Evolutionary conservation across 1,140 invertebrate genomes (phyloP), one percentile per base, ranked within the genome.

Genomic region (Atopsyche davidsoni): DNA sequence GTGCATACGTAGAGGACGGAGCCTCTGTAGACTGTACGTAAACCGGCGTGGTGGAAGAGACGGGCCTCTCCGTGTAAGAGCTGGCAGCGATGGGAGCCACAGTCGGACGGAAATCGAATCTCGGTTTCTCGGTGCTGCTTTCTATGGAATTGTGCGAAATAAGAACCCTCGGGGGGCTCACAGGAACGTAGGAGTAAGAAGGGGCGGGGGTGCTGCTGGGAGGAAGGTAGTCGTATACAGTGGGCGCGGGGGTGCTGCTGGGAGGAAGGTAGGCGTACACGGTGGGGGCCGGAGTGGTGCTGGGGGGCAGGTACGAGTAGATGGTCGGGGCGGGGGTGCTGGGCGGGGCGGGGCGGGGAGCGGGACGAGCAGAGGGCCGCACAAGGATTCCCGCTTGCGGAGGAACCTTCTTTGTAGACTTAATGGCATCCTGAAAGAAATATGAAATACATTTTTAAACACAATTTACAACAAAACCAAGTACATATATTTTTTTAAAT

Each of bases 391-490:
- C 84, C 46, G 76, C 75, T 53, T 80, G 78, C 0, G 81, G 75
- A 1, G 83, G 80, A 3, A 75, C 77, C 17, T 80, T 75, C 62
- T 87, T 87, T n/a, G 82, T 79, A 38, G 81, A 73, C 51, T 81
- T 76, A 1, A 87, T 69, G 14, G 85, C 84, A 28, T 85, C 78
- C 61, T 81, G 57, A 28, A 64, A 59, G n/a, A 39, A 42, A 17
- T 9, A 41, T 21, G 38, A 39, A 47, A 36, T 22, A 38, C 21
- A 42, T 47, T 36, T 47, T 7, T 14, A 24, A 36, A n/a, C n/a
- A 13, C 7, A 34, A 43, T 24, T 4, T 9, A 19, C 34, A 6
- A 16, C 11, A 22, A 17, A 42, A 42, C 13, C n/a, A n/a, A n/a
- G n/a, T n/a, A n/a, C n/a, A n/a, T n/a, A n/a, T n/a, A n/a, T n/a